phyloP scores from a whole-genome alignment of 1,140 invertebrate genomes.

The Drosophila baimaii region DNA sequence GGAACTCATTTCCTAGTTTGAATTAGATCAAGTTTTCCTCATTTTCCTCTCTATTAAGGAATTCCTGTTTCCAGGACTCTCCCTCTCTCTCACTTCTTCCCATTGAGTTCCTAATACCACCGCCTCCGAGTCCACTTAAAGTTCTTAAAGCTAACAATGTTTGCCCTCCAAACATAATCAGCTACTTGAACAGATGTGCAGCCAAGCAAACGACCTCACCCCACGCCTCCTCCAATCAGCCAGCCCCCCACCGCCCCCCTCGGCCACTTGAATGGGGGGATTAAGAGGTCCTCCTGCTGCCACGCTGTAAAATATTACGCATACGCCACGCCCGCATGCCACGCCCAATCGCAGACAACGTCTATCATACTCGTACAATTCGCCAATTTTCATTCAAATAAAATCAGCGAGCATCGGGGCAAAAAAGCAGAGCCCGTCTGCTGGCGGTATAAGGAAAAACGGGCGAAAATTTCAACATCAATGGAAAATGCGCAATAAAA shows the following conservation, averaged over 20 bases:
- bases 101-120: constrained; percentile 3
- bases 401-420: constrained; percentile 59
- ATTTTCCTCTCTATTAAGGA: not conserved
- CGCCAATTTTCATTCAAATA: constrained; percentile 82
- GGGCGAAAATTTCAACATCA: constrained; percentile 77
- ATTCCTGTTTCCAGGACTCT: not conserved
- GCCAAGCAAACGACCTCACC: constrained; percentile 54
- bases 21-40: not conserved
- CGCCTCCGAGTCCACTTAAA: constrained; percentile 32
- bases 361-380: constrained; percentile 82
- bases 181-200: constrained; percentile 79
- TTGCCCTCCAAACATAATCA: constrained; percentile 72
- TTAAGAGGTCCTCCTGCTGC: constrained; percentile 15
- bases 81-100: not conserved
- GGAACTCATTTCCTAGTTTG: not conserved
- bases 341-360: constrained; percentile 60
- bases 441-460: constrained; percentile 28
- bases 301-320: constrained; percentile 71
- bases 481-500: constrained; percentile 81
- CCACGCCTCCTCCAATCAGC: constrained; percentile 17
- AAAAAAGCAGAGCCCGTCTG: constrained; percentile 30
- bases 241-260: not conserved
- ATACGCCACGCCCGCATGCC: constrained; percentile 68
- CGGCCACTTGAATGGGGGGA: constrained; percentile 8
- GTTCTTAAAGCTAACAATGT: constrained; percentile 62